phyloP scores from a whole-genome alignment of 2,113 vertebrate species.

The Micronycteris hirsuta region DNA sequence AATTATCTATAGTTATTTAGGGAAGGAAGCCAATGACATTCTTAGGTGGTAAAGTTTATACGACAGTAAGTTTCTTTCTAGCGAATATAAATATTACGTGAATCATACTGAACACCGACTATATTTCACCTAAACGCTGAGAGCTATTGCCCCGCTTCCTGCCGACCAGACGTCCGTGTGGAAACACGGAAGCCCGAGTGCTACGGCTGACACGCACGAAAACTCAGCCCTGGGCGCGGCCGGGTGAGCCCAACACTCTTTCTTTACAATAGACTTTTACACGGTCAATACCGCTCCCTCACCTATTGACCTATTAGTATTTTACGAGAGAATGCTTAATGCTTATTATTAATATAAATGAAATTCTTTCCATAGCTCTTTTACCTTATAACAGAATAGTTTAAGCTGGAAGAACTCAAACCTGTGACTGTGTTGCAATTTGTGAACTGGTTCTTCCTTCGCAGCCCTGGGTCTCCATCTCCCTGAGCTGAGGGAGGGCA shows the following conservation, averaged over 20 bases:
- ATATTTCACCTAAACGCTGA: not conserved
- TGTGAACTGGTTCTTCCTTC: not conserved
- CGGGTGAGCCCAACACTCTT: not conserved
- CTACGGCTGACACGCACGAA: not conserved
- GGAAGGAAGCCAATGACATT: conserved; percentile 18
- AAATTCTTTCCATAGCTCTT: not conserved
- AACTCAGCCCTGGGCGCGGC: not conserved
- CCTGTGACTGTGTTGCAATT: not conserved
- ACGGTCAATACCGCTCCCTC: not conserved
- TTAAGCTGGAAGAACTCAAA: not conserved
- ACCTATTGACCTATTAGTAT: not conserved
- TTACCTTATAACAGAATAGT: not conserved
- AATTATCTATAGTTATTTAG: not conserved
- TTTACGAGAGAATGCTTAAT: conserved; percentile 1
- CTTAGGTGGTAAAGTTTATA: not conserved
- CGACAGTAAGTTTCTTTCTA: not conserved
- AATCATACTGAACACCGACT: not conserved
- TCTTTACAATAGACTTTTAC: not conserved
- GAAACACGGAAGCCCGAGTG: not conserved
- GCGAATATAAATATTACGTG: conserved; percentile 1
- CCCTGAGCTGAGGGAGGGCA: not conserved
- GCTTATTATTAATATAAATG: not conserved
- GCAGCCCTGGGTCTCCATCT: not conserved
- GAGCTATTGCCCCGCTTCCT: conserved; percentile 15
- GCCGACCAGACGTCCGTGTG: not conserved